Conservation (phyloP, 2,888 invertebrate species). For the Drosophila monieri region DNA sequence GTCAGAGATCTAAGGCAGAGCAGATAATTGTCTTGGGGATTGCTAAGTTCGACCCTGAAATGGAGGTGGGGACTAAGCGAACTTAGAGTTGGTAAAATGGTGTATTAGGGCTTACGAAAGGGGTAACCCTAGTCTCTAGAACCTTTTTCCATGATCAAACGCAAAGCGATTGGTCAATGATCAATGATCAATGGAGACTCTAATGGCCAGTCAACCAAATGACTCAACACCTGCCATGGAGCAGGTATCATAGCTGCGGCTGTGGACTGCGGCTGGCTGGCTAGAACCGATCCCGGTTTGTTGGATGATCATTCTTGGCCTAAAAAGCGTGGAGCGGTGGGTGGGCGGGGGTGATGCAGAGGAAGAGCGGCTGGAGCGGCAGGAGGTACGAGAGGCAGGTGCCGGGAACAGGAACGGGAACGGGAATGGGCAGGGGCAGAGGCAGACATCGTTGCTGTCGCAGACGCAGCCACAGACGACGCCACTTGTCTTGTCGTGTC, state of each 20-base stretch:
- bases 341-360: neutral
- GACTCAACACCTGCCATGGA: conserved; percentile 73
- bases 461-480: conserved; percentile 67
- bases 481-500: conserved; percentile 80
- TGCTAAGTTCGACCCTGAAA: conserved; percentile 24
- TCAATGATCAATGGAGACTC: conserved; percentile 66
- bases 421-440: conserved; percentile 64
- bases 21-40: conserved; percentile 6
- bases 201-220: conserved; percentile 65
- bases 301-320: conserved; percentile 56
- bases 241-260: conserved; percentile 22
- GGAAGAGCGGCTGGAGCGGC: conserved; percentile 20
- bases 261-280: conserved; percentile 2
- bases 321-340: conserved; percentile 48
- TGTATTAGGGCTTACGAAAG: neutral
- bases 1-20: conserved; percentile 50
- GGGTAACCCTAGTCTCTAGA: neutral
- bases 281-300: conserved; percentile 8
- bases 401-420: conserved; percentile 3
- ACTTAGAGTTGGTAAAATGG: neutral
- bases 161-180: conserved; percentile 7
- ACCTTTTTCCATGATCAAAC: neutral
- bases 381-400: neutral
- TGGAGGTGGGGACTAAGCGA: neutral
- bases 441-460: conserved; percentile 46